Conservation (phyloP, 2,888 invertebrate genomes). For the Leptopilina syphax region DNA sequence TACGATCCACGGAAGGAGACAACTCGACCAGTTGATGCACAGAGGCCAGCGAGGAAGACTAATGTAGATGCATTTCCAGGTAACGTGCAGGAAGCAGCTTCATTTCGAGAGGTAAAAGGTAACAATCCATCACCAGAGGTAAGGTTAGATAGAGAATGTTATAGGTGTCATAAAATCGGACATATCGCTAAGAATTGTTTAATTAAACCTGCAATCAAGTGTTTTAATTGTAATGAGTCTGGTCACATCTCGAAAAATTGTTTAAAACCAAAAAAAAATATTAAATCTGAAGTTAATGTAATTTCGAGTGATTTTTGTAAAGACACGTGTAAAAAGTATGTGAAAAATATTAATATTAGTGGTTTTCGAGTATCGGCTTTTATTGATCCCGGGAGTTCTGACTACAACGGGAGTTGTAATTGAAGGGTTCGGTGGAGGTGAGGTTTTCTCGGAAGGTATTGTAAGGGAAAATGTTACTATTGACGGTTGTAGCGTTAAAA, state of each 20-base stretch:
- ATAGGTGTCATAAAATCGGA: background rate
- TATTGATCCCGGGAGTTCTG: too few species aligned
- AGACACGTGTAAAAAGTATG: background rate
- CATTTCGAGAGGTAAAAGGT: background rate
- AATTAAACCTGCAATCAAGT: background rate
- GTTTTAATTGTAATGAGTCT: background rate
- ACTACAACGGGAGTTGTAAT: too few species aligned
- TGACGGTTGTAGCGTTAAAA: too few species aligned
- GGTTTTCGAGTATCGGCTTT: background rate
- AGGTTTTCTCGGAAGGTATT: background rate
- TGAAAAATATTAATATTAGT: background rate
- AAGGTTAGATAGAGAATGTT: background rate
- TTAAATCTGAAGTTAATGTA: background rate
- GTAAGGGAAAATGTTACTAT: too few species aligned
- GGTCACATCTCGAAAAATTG: background rate
- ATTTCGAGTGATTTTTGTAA: background rate
- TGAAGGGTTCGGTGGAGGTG: background rate
- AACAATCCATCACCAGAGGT: background rate
- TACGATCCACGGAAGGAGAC: background rate
- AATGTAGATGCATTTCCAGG: background rate
- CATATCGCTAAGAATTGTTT: background rate
- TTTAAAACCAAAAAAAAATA: background rate
- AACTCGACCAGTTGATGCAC: background rate
- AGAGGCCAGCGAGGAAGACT: background rate
- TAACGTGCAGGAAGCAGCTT: background rate